Evolutionary conservation across 2,113 vertebrate genomes (phyloP), one percentile per base, ranked within the genome.

Genomic region (Cebidichthys violaceus): DNA sequence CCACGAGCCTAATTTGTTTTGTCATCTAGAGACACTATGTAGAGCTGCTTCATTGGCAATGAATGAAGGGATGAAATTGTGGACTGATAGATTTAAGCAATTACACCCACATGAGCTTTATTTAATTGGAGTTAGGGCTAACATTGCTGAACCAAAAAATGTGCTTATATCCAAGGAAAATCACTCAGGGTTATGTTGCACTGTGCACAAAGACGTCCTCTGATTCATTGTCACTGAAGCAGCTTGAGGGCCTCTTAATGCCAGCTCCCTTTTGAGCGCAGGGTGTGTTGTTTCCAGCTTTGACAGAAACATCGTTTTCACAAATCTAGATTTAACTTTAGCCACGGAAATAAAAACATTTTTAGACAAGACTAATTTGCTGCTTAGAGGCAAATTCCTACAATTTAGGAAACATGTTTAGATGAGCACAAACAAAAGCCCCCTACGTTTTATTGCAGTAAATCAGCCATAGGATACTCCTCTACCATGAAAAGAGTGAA

Each of bases 141-240:
- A 88, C 74, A 72, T 75, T 80, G 81, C 39, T 89, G 88, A 92
- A 91, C 80, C 85, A 90, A 87, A 88, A 92, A 80, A 90, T 88
- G 55, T 71, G 87, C 88, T 86, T 80, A 81, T 50, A 84, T 70
- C 57, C 3, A 60, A 72, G 70, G 73, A 89, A 77, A 89, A 82
- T 85, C 84, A 80, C 66, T 79, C 79, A 61, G 69, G 83, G 78
- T 88, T 82, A 35, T 52, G 86, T 80, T 84, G 61, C 67, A 39
- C 17, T 39, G 24, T 37, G 86, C 84, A 80, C 13, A 64, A 45
- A 86, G 78, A 70, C 27, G 33, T 60, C 57, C 75, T 75, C 74
- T 88, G 77, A 90, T 86, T 87, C 66, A 79, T 45, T 89, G 77
- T 88, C 75, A 73, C 71, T 82, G 83, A 68, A 79, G 83, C 82